Evolutionary conservation across 2,113 vertebrate genomes (phyloP).

Genomic region (Apeltes quadracus): DNA sequence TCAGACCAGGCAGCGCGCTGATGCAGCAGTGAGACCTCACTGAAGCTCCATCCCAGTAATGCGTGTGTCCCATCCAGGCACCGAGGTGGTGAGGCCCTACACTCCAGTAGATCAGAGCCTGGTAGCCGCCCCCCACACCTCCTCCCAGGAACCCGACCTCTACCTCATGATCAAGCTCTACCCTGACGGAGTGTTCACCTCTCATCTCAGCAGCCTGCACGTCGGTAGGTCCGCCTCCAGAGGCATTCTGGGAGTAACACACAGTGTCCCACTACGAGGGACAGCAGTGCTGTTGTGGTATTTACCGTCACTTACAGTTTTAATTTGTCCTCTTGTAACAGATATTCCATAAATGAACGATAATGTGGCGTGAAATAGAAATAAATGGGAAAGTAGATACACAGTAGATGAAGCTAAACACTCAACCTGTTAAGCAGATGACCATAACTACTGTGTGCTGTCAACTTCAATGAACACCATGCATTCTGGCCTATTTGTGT

Average conservation of each 20-base stretch:
- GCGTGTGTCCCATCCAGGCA: conserved; percentile 72
- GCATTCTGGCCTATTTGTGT: too few relatives aligned
- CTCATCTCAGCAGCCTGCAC: conserved; percentile 83
- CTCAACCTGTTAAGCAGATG: too few relatives aligned
- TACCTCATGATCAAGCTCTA: conserved; percentile 97
- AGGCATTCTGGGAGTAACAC: background rate
- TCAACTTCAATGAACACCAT: too few relatives aligned
- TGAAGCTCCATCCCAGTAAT: background rate
- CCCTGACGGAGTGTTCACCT: conserved; percentile 86
- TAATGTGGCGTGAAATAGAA: background rate
- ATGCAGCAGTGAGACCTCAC: too few relatives aligned
- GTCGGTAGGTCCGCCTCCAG: conserved; percentile 79
- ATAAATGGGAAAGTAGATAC: background rate
- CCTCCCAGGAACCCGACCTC: conserved; percentile 70
- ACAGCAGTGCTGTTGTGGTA: background rate
- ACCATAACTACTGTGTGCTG: background rate
- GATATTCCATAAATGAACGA: background rate
- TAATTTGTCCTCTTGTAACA: background rate
- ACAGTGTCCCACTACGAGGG: background rate
- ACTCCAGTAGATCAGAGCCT: conserved; percentile 87
- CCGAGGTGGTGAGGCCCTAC: conserved; percentile 91
- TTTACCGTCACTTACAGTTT: background rate
- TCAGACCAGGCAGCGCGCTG: too few relatives aligned
- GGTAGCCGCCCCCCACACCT: conserved; percentile 55
- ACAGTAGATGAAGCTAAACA: background rate